Conservation (phyloP, 2,113 vertebrate genomes). For the Odocoileus hemionus region DNA sequence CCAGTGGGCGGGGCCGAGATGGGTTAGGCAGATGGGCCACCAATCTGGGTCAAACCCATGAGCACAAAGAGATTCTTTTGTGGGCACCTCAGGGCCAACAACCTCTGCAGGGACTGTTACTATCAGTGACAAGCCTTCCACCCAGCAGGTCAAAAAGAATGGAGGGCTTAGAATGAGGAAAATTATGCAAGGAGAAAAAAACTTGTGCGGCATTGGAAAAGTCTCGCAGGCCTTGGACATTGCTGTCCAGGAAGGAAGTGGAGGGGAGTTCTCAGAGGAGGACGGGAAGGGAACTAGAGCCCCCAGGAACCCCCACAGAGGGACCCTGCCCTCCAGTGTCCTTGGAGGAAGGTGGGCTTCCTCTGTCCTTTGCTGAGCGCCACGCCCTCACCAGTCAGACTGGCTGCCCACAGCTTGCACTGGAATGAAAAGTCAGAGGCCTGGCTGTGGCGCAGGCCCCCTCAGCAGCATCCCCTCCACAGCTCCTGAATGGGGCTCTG, state of each 20-base stretch:
- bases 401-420: accelerated
- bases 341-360: not conserved
- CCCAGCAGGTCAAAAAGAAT: not conserved
- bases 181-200: not conserved
- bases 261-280: not conserved
- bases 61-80: not conserved
- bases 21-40: not conserved
- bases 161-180: not conserved
- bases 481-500: accelerated
- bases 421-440: not conserved
- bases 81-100: not conserved
- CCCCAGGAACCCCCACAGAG: not conserved
- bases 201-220: not conserved
- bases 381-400: not conserved
- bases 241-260: not conserved
- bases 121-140: not conserved
- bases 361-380: not conserved
- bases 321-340: not conserved
- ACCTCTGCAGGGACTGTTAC: not conserved
- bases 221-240: not conserved
- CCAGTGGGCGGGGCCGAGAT: not conserved
- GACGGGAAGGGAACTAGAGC: not conserved
- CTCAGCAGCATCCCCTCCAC: accelerated
- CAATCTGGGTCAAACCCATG: not conserved
- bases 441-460: not conserved